A percentile compares a stretch with the other conserved stretches of the same genome.
phyloP scores from a whole-genome alignment of 2,113 vertebrate species.

The Hemiscyllium ocellatum region DNA sequence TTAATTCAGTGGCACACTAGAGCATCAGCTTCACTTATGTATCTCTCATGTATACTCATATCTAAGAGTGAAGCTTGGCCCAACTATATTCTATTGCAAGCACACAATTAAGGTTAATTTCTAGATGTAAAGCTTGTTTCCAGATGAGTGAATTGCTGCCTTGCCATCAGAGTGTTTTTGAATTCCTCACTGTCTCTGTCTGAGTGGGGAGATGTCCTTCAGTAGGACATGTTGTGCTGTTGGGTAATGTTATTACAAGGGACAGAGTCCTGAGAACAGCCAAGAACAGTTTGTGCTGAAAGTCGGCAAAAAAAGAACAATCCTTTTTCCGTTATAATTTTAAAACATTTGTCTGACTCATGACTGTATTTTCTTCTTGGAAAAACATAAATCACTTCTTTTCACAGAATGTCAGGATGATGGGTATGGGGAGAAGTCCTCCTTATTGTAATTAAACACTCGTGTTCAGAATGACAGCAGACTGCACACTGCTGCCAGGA shows the following conservation, averaged over 20 bases:
- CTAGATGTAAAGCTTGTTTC: neutral
- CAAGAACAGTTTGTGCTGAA: slow-evolving; percentile 33
- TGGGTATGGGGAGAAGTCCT: neutral
- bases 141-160: neutral
- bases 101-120: neutral
- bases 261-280: neutral
- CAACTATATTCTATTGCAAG: neutral
- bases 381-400: slow-evolving; percentile 24
- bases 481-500: neutral
- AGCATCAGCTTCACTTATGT: neutral
- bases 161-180: neutral
- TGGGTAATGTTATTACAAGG: slow-evolving; percentile 3
- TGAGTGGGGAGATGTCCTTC: neutral
- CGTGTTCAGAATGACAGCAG: neutral
- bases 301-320: neutral
- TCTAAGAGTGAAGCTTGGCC: neutral
- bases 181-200: neutral
- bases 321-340: neutral
- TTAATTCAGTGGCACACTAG: neutral
- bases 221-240: slow-evolving; percentile 24
- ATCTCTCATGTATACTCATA: too few relatives aligned
- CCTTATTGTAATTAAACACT: neutral
- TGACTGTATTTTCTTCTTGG: neutral
- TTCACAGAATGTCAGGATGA: neutral
- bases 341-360: slow-evolving; percentile 13